Evolutionary conservation across 2,797 vertebrate species (phyloP).

Genomic region (Morus bassanus): DNA sequence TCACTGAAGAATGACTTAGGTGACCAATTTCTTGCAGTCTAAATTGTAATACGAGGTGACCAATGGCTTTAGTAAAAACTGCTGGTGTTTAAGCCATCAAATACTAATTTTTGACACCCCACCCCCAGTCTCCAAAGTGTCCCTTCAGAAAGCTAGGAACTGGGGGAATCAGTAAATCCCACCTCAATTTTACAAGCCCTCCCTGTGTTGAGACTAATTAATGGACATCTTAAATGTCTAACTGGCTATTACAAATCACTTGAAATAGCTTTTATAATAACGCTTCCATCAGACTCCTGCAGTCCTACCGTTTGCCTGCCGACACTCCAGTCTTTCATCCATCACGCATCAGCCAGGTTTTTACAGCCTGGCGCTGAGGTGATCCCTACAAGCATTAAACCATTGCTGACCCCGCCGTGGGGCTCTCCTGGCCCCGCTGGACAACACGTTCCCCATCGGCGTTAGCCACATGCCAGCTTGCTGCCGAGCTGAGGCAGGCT

Average conservation of each 20-base stretch:
- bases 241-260: conserved; percentile 5
- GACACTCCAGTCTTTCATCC: not conserved
- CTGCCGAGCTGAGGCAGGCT: not conserved
- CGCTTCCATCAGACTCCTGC: not conserved
- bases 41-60: not conserved
- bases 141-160: not conserved
- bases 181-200: conserved; percentile 25
- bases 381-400: not conserved
- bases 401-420: accelerated
- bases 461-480: accelerated
- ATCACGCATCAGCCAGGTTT: not conserved
- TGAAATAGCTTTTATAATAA: conserved; percentile 9
- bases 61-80: not conserved
- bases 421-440: not conserved
- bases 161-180: not conserved
- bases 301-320: not conserved
- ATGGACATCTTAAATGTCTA: conserved; percentile 16
- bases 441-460: accelerated
- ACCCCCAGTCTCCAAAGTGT: not conserved
- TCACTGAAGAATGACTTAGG: not conserved
- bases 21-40: not conserved
- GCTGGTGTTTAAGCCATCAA: not conserved
- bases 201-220: not conserved
- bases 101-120: not conserved
- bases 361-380: accelerated